Conservation (phyloP, 2,113 vertebrate genomes). For the Colinus virginianus region DNA sequence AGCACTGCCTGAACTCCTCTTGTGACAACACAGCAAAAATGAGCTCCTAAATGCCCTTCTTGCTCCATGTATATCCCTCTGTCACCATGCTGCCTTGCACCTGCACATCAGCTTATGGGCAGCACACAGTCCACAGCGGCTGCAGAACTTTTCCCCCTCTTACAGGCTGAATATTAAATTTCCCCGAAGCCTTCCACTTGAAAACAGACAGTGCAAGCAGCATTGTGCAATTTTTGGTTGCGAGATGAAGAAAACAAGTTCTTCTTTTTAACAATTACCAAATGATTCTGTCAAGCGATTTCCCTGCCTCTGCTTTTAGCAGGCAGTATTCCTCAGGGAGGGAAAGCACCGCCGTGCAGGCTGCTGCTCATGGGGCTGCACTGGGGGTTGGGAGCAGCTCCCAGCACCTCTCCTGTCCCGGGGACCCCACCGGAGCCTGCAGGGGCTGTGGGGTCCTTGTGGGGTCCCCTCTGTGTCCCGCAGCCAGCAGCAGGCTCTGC, state of each 20-base stretch:
- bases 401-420: rapidly evolving
- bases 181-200: not conserved
- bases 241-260: conserved; percentile 69
- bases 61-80: not conserved
- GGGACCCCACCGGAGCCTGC: not conserved
- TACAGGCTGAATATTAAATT: not conserved
- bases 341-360: not conserved
- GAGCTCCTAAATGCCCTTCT: conserved; percentile 1
- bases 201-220: conserved; percentile 8
- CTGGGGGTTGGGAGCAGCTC: not conserved
- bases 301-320: conserved; percentile 39
- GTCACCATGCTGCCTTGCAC: not conserved
- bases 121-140: rapidly evolving
- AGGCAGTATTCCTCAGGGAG: conserved; percentile 35
- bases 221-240: conserved; percentile 48
- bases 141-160: not conserved
- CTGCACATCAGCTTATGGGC: not conserved
- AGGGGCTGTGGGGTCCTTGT: not conserved
- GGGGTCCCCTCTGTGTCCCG: not conserved
- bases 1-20: not conserved
- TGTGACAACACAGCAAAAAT: not conserved
- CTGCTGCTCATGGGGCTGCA: not conserved
- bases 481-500: not conserved
- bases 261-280: conserved; percentile 65
- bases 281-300: conserved; percentile 60